phyloP scores from a whole-genome alignment of 2,797 vertebrate genomes.

The Anomalospiza imberbis region DNA sequence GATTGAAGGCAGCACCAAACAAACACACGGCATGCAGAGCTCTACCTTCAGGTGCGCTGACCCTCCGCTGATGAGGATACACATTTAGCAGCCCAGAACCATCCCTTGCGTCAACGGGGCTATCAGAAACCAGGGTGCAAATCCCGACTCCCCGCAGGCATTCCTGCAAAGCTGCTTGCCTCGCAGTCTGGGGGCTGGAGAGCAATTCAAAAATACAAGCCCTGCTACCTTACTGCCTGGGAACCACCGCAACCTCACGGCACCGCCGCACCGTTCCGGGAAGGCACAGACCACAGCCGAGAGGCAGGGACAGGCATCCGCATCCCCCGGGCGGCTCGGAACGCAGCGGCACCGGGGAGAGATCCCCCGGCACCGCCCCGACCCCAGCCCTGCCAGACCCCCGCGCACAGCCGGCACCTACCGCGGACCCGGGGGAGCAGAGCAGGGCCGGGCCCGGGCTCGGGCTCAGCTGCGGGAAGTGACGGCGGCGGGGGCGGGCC shows the following conservation, averaged over 20 bases:
- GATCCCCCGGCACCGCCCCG: neutral
- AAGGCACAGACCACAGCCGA: neutral
- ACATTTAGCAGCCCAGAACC: neutral
- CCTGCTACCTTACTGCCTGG: neutral
- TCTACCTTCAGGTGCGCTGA: neutral
- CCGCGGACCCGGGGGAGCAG: neutral
- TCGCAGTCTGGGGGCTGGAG: neutral
- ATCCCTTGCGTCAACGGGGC: neutral
- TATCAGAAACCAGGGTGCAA: neutral
- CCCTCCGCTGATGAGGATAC: neutral
- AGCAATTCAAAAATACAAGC: neutral
- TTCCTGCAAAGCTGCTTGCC: neutral
- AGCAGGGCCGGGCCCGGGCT: neutral
- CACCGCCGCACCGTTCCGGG: neutral
- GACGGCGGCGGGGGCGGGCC: neutral
- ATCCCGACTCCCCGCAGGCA: neutral
- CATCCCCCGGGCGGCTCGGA: neutral
- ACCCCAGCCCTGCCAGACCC: neutral
- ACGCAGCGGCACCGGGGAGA: neutral
- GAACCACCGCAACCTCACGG: neutral
- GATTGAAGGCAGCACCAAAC: neutral
- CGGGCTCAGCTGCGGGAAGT: neutral
- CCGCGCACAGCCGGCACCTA: neutral
- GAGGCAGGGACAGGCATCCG: neutral
- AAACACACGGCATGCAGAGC: rapidly evolving